Base-by-base conservation (phyloP, 2,888 invertebrate species). In the Dorcus parallelipipedus region DNA sequence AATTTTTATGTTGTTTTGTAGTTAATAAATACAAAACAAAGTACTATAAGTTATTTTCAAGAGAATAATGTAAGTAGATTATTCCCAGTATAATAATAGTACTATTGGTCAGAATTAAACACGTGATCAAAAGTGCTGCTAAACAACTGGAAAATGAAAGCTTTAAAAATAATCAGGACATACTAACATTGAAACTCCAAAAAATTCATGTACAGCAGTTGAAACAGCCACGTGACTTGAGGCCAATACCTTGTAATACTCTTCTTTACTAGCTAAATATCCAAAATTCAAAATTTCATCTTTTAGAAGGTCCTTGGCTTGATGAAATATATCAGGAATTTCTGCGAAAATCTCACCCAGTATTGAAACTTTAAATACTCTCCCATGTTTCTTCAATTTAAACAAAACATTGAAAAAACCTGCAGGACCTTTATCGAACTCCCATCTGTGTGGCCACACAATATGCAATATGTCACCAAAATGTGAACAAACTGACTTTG, bases 401-500 rank as follows among this genome's bases (percentile, higher is more conserved):
- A 79, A 71, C 4, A 86, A 67, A 1, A 83, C 80, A 39, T 81
- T 74, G 59, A 89, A 86, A 67, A 90, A 83, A 10, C 81, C 73
- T 47, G 86, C 83, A 0, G 90, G 90, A 71, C 86, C 84, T 76
- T 89, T 90, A 71, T 90, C 90, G 73, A 88, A 88, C 73, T 90
- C 90, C 89, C 90, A 90, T 68, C 90, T 79, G 76, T 90, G 90
- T 0, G 89, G 86, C 90, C 90, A 90, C 5, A 89, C 82, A 56
- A 90, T 82, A 68, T 85, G 84, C 47, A 88, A 66, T 52, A 66
- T 54, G 33, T 62, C 52, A n/a, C 47, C 45, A 1, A 60, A 48
- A 23, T 7, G 4, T 49, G 58, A 10, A 57, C 14, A 20, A 69
- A 52, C 70, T 70, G 50, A 62, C 64, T 23, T 70, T 67, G 48